Evolutionary conservation across 2,797 vertebrate genomes (phyloP), one percentile per base, ranked within the genome.

Genomic region (Acanthis flammea): DNA sequence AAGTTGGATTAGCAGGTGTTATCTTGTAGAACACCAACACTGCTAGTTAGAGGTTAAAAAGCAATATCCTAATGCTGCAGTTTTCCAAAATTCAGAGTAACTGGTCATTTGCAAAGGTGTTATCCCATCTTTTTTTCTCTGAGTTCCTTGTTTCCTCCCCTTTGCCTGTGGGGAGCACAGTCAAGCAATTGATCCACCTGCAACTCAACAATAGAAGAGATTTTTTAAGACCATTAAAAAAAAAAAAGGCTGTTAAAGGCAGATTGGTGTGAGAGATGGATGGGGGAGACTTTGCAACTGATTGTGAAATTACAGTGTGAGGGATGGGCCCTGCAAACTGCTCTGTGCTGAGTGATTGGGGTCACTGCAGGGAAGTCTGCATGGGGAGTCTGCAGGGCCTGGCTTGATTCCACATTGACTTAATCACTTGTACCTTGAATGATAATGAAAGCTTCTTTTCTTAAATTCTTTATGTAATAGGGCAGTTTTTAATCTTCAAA

Each of bases 401-500:
- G 79, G 28, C 62, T 92, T 76, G 61, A 89, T 71, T 93, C 89
- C 83, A 42, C 73, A 31, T 24, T 90, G 70, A 44, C 62, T 94
- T 91, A 54, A 86, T 94, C 54, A 35, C 48, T 89, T 57, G 39
- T 88, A 81, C 78, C 82, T 88, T 73, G 65, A 77, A 80, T 85
- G 82, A 66, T 74, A 90, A 93, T 53, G 73, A 92, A 83, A 92
- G 71, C 67, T 91, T 7, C 77, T 87, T 86, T 94, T 81, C 87
- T 95, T 82, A 63, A 75, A 42, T 90, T 89, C 72, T 83, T 95
- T 93, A 94, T 53, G 54, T 93, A 96, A 94, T 39, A 66, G 41
- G 28, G 58, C 44, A 86, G 57, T 93, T 95, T 95, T 91, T 70
- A 73, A 83, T 65, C 94, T 94, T 94, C 60, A 33, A 84, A 95